Percentiles rank a stretch among this genome's conserved stretches.
Conservation (phyloP, 2,888 invertebrate genomes). For the Chrysolina americana region DNA sequence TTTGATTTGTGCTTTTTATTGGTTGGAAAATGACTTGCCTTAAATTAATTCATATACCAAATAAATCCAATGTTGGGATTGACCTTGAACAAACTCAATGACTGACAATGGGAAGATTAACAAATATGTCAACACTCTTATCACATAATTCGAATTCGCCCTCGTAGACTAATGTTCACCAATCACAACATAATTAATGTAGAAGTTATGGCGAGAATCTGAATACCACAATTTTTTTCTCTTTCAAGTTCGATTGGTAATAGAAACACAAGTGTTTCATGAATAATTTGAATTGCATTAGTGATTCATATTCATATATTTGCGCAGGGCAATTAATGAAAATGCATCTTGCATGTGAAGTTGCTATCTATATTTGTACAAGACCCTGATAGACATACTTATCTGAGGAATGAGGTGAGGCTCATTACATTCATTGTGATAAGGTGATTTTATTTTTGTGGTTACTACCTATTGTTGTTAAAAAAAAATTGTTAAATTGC, state of each 20-base stretch:
- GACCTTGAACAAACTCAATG: no score
- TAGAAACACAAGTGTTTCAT: conserved; percentile 2
- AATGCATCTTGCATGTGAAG: conserved; percentile 19
- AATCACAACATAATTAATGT: not conserved
- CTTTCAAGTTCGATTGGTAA: not conserved
- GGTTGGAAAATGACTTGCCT: no score
- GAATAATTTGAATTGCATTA: conserved; percentile 19
- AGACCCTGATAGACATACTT: conserved; percentile 4
- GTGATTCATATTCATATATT: conserved; percentile 11
- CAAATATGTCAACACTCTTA: no score
- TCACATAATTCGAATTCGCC: not conserved
- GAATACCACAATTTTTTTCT: not conserved
- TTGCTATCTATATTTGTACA: conserved; percentile 26
- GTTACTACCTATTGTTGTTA: no score
- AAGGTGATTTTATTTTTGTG: no score
- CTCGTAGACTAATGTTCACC: not conserved
- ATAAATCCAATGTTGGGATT: no score
- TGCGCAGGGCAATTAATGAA: conserved; percentile 3
- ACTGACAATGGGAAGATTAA: no score
- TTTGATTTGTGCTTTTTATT: no score
- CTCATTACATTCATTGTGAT: not conserved
- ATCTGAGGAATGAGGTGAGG: conserved; percentile 4
- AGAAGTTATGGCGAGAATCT: conserved; percentile 8
- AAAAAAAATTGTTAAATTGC: no score
- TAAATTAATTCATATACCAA: no score